Evolutionary conservation across 2,888 invertebrate genomes (phyloP), one percentile per base, ranked within the genome.

Genomic region (Folsomia manolachei): DNA sequence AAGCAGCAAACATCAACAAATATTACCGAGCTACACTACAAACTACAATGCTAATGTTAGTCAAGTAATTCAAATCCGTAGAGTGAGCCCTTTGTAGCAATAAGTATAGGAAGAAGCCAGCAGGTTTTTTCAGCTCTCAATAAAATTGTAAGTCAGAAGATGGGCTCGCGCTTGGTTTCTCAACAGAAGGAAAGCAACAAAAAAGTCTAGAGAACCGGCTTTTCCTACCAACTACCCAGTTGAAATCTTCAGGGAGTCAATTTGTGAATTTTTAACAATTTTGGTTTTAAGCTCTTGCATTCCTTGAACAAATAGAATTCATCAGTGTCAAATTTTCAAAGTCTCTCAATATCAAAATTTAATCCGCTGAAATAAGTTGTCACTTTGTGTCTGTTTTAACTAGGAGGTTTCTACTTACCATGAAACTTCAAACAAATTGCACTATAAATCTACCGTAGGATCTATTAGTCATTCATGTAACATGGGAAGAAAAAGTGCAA

Each of bases 1-100:
- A 39, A 39, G 56, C 21, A 56, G 56, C 56, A 56, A 56, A 56
- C 56, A 56, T 56, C 56, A 56, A 56, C 56, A 56, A 56, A 56
- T 56, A 56, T 19, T 21, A 56, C 39, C 39, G 14, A 14, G 39
- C 39, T 39, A 14, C 56, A 21, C 4, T n/a, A 14, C 19, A 56
- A 56, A 56, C 56, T 56, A 56, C 56, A 56, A 56, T 21, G 56
- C 18, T 56, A 56, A 56, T 21, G 56, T 19, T 56, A 19, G 19
- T 56, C 18, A 56, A 56, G 56, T 56, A 56, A 56, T 56, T 21
- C 56, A 56, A 56, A 56, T 19, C 56, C 56, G 56, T 4, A 21
- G 21, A 56, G 19, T 4, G 21, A 19, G 56, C n/a, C n/a, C n/a
- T n/a, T n/a, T n/a, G n/a, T n/a, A n/a, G n/a, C n/a, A n/a, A n/a